Conservation (phyloP, 64 coral and sea anemone genomes). For the Porites australiensis region DNA sequence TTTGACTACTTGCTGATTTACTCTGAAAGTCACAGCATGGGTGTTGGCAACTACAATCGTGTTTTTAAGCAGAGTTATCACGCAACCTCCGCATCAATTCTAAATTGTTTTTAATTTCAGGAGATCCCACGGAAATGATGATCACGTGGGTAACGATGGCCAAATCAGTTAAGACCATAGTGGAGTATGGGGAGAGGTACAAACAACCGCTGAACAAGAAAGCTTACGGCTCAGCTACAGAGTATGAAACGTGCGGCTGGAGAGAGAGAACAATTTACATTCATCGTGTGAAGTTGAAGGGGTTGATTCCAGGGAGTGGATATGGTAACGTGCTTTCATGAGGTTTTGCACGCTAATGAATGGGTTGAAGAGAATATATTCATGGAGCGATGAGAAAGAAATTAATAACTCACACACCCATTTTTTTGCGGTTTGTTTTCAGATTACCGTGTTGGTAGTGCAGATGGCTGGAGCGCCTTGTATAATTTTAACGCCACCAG, state of each 20-base stretch:
- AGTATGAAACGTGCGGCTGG: slow-evolving; percentile 74
- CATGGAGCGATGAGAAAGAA: too few relatives aligned
- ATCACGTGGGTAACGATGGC: slow-evolving; percentile 85
- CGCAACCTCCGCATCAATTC: too few relatives aligned
- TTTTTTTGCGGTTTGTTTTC: neutral
- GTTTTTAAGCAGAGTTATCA: too few relatives aligned
- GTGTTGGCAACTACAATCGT: too few relatives aligned
- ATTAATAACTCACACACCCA: neutral
- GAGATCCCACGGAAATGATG: slow-evolving; percentile 81
- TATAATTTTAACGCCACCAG: slow-evolving; percentile 84
- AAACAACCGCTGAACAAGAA: slow-evolving; percentile 35
- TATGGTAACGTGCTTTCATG: slow-evolving; percentile 56
- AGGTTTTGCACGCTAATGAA: neutral
- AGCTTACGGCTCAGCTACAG: slow-evolving; percentile 37
- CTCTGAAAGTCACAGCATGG: too few relatives aligned
- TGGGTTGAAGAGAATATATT: too few relatives aligned
- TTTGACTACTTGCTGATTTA: too few relatives aligned
- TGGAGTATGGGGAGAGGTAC: slow-evolving; percentile 78
- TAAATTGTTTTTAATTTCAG: neutral
- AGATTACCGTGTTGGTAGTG: slow-evolving; percentile 88
- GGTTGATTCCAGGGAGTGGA: slow-evolving; percentile 48
- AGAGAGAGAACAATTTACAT: slow-evolving; percentile 70
- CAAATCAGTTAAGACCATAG: slow-evolving; percentile 44
- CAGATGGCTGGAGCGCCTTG: slow-evolving; percentile 86
- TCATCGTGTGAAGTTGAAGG: slow-evolving; percentile 72